Conservation (phyloP, 2,888 invertebrate genomes). For the Petrophora chlorosata region DNA sequence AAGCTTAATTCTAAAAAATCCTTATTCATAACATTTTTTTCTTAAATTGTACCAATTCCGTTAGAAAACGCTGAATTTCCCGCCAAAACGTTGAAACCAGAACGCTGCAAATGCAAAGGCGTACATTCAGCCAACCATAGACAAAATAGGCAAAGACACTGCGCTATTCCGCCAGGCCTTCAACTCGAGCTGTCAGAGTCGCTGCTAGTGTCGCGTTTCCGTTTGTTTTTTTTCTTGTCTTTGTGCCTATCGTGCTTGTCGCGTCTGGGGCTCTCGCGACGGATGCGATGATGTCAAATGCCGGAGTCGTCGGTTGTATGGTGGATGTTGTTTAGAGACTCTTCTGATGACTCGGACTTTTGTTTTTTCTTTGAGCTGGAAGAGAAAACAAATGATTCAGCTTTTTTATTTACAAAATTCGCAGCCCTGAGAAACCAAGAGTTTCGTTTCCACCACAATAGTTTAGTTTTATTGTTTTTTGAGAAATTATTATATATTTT, state of each 20-base stretch:
- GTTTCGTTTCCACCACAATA: too few relatives aligned
- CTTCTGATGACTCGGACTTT: conserved; percentile 72
- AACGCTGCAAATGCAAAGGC: conserved; percentile 2
- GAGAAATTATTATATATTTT: too few relatives aligned
- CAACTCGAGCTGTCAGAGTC: conserved; percentile 72
- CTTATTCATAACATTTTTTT: neutral
- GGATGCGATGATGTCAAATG: conserved; percentile 78
- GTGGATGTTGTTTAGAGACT: conserved; percentile 72
- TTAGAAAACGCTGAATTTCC: conserved; percentile 8
- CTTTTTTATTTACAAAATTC: too few relatives aligned
- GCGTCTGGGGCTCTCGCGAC: conserved; percentile 67
- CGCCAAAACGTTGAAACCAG: conserved; percentile 15
- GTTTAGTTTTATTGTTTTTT: too few relatives aligned
- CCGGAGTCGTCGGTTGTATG: conserved; percentile 79
- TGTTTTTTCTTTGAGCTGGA: conserved; percentile 67
- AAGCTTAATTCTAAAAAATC: neutral
- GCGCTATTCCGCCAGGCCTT: conserved; percentile 38
- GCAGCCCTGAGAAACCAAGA: too few relatives aligned
- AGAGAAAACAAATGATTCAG: conserved; percentile 10
- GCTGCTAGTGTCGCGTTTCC: conserved; percentile 57
- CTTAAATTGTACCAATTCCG: conserved; percentile 2
- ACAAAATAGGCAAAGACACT: conserved; percentile 21
- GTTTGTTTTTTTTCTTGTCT: conserved; percentile 61
- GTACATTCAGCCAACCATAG: conserved; percentile 12
- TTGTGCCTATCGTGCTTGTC: conserved; percentile 50